A percentile compares a stretch with the other conserved stretches of the same genome.
Evolutionary conservation across 2,888 invertebrate species (phyloP).

Genomic region (Emmelina monodactyla): DNA sequence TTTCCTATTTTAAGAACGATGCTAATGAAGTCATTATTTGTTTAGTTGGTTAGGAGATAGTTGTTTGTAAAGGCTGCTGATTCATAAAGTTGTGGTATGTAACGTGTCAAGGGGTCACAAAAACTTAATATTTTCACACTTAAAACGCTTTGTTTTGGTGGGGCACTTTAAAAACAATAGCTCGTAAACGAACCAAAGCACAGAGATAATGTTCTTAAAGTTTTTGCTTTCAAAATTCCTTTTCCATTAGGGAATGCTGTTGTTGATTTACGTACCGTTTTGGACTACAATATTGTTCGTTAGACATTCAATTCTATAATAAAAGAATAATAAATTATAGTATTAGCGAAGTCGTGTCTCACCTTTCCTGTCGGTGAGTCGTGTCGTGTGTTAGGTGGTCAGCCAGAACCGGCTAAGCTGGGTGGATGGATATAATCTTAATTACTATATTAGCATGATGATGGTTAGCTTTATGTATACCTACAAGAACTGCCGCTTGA

Average conservation of each 20-base stretch:
- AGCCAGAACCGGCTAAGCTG: conserved; percentile 23
- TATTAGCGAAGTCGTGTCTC: no score
- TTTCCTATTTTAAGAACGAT: no score
- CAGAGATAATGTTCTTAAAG: conserved; percentile 37
- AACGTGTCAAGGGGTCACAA: not conserved
- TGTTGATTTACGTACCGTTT: no score
- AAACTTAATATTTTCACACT: conserved; percentile 44
- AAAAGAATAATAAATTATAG: no score
- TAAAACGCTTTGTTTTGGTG: conserved; percentile 35
- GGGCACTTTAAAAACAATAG: conserved; percentile 43
- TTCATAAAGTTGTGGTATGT: conserved; percentile 23
- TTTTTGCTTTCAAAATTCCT: no score
- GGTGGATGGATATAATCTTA: conserved; percentile 37
- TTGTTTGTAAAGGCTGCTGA: conserved; percentile 25
- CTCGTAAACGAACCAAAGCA: conserved; percentile 32
- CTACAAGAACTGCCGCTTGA: conserved; percentile 24
- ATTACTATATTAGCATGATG: conserved; percentile 45
- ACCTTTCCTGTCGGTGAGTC: no score
- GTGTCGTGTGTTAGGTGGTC: no score
- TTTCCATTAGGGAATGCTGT: no score
- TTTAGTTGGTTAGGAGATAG: not conserved
- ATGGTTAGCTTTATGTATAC: conserved; percentile 26
- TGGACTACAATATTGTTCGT: no score
- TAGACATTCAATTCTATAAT: no score
- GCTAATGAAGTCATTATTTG: conserved; percentile 27